These are phyloP conservation scores for Nipponia nippon DNA, from an alignment of 2,113 vertebrate species.

Conservation along the genomic window DNA sequence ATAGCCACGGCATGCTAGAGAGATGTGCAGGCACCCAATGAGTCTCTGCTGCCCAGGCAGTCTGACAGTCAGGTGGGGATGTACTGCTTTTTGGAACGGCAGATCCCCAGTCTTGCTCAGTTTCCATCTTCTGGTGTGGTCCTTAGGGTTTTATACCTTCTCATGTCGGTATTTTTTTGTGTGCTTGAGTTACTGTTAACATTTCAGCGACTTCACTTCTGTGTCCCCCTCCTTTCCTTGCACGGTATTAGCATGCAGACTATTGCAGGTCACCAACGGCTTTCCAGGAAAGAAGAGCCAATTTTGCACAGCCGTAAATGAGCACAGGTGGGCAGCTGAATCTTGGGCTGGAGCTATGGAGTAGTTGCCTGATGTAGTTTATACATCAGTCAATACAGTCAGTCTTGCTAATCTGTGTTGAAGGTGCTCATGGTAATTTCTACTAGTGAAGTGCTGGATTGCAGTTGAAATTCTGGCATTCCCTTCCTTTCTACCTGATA, in stretches of 20 bases:
- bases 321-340: not conserved
- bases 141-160: not conserved
- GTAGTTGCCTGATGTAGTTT: not conserved
- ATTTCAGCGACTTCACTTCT: not conserved
- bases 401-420: not conserved
- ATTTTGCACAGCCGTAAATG: not conserved
- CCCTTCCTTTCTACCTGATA: not conserved
- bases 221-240: not conserved
- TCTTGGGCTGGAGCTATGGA: not conserved
- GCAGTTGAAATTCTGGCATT: not conserved
- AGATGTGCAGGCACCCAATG: not conserved
- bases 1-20: fast-evolving
- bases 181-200: not conserved
- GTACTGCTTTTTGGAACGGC: not conserved
- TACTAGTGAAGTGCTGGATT: not conserved
- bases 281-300: not conserved
- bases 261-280: not conserved
- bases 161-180: fast-evolving
- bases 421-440: not conserved
- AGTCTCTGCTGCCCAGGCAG: not conserved
- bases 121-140: not conserved
- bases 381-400: too few relatives aligned
- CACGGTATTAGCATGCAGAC: too few relatives aligned
- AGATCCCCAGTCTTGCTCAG: fast-evolving
- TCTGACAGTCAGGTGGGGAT: not conserved